phyloP scores from a whole-genome alignment of 2,888 invertebrate species.

The Exocentrus adspersus region DNA sequence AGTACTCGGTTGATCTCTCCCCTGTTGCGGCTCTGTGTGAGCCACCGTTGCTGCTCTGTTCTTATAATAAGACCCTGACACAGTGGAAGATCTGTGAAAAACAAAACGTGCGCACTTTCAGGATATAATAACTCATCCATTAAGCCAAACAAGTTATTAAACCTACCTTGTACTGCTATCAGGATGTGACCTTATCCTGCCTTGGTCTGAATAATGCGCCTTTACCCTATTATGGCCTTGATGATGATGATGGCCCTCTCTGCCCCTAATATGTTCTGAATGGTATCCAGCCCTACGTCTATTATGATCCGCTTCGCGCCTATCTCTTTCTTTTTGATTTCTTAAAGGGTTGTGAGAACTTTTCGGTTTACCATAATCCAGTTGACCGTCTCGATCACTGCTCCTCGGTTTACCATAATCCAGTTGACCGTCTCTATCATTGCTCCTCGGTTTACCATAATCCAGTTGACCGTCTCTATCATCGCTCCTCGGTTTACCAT shows the following conservation, averaged over 20 bases:
- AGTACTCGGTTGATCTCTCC: too few relatives aligned
- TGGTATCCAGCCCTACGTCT: neutral
- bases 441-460: neutral
- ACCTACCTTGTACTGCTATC: neutral
- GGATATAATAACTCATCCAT: too few relatives aligned
- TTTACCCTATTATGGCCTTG: neutral
- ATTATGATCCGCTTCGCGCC: neutral
- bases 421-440: neutral
- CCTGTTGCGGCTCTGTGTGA: too few relatives aligned
- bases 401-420: neutral
- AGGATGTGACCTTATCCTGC: too few relatives aligned
- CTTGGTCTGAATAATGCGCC: neutral
- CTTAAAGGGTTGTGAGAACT: neutral
- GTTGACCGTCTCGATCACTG: neutral
- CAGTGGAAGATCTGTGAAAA: conserved; percentile 8
- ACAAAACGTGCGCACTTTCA: too few relatives aligned
- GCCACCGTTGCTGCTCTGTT: neutral
- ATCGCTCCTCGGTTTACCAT: neutral
- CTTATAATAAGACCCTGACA: neutral
- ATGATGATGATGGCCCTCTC: neutral
- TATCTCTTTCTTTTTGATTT: neutral
- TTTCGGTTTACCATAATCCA: neutral
- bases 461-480: neutral
- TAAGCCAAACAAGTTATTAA: too few relatives aligned
- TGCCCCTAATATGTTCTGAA: neutral